Percentiles rank a stretch among this genome's conserved stretches.
These are phyloP conservation scores for Falco punctatus DNA, from an alignment of 2,113 vertebrate genomes.

Conservation along the genomic window DNA sequence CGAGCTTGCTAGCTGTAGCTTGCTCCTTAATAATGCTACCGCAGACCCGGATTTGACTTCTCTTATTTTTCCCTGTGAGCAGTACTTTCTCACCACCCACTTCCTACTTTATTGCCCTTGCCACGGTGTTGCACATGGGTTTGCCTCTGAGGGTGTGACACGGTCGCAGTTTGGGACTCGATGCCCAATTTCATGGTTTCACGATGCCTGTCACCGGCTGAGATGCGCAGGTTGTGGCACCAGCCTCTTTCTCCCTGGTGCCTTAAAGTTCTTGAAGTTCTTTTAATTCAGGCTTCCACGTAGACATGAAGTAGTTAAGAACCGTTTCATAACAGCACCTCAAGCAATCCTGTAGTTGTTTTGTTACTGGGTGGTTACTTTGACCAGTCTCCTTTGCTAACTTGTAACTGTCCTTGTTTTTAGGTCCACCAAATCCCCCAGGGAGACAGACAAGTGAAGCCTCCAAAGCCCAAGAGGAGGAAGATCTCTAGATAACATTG, in stretches of 20 bases:
- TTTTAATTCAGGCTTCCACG: accelerated
- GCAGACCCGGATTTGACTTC: neutral
- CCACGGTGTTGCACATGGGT: accelerated
- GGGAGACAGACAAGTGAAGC: conserved; percentile 93
- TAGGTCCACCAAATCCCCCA: conserved; percentile 91
- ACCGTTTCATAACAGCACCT: neutral
- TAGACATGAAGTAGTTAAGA: accelerated
- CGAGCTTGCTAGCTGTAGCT: neutral
- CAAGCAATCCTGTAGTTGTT: neutral
- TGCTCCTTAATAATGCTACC: accelerated
- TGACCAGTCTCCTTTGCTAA: neutral
- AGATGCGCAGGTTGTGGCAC: accelerated
- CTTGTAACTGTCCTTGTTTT: conserved; percentile 14
- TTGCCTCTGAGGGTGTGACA: accelerated
- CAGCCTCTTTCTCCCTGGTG: neutral
- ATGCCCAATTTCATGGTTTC: accelerated
- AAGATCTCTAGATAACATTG: conserved; percentile 99
- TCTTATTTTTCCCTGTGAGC: accelerated
- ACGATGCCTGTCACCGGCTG: accelerated
- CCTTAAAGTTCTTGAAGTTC: neutral
- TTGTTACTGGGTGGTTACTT: neutral
- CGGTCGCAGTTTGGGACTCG: accelerated
- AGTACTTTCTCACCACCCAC: accelerated
- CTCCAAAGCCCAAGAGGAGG: conserved; percentile 97
- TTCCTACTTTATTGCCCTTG: accelerated